Conservation (phyloP, 2,113 vertebrate genomes). For the Sylvietta virens region DNA sequence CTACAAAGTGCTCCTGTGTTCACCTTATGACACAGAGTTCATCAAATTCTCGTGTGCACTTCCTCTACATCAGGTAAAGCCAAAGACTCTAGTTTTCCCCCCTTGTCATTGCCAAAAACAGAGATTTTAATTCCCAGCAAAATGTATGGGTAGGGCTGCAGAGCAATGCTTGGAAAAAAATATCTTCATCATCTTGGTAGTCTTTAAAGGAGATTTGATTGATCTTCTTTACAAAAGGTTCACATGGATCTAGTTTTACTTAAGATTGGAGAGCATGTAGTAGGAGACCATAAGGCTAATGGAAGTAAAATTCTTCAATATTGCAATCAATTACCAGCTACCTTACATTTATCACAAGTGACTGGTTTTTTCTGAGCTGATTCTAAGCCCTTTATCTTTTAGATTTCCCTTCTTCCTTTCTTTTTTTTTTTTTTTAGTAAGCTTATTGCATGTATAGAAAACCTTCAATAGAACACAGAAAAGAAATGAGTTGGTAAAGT, state of each 20-base stretch:
- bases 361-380: constrained; percentile 29
- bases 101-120: background rate
- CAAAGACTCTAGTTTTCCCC: background rate
- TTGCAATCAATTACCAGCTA: constrained; percentile 17
- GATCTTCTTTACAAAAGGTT: constrained; percentile 47
- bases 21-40: background rate
- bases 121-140: background rate
- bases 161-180: background rate
- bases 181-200: background rate
- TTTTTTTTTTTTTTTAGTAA: background rate
- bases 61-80: background rate
- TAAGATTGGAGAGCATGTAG: background rate
- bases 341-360: constrained; percentile 35
- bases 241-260: constrained; percentile 2
- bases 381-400: constrained; percentile 28
- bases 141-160: background rate
- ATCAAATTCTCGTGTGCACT: background rate
- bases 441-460: background rate
- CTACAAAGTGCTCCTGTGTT: background rate
- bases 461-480: background rate
- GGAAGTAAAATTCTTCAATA: constrained; percentile 30
- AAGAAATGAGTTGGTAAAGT: background rate
- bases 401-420: background rate
- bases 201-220: constrained; percentile 19
- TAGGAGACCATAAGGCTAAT: constrained; percentile 7